These are phyloP conservation scores for Bactericera cockerelli DNA, from an alignment of 1,140 invertebrate species.

Conservation along the genomic window DNA sequence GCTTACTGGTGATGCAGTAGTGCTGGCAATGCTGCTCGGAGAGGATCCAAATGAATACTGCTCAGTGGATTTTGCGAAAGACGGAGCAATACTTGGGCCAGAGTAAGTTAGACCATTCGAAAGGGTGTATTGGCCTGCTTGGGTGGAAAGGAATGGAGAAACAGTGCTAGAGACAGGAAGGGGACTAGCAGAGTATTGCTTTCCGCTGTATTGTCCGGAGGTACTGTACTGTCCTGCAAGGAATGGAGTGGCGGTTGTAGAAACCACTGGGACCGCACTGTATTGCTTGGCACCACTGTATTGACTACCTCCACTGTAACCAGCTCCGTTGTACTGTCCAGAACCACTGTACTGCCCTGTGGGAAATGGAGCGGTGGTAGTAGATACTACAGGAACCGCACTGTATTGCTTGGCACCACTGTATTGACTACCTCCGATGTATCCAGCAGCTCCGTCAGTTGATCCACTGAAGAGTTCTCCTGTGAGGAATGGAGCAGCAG, in stretches of 20 bases:
- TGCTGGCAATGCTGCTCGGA: background rate
- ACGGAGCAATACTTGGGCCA: background rate
- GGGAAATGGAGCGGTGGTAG: background rate
- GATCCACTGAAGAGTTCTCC: background rate
- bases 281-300: background rate
- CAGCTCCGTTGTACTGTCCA: conserved; percentile 30
- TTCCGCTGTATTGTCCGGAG: background rate
- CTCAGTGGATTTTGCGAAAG: background rate
- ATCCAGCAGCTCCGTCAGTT: conserved; percentile 23
- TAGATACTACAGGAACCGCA: background rate
- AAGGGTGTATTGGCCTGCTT: conserved; percentile 5
- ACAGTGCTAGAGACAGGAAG: background rate
- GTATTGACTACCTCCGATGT: conserved; percentile 23
- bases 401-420: background rate
- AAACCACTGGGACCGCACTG: background rate
- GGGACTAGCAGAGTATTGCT: background rate
- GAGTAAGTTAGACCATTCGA: background rate
- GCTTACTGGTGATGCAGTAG: background rate
- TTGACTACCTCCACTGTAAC: conserved; percentile 27
- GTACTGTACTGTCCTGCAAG: background rate
- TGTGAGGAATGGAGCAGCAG: background rate
- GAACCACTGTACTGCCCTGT: background rate
- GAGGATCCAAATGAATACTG: background rate
- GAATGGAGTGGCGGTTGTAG: background rate
- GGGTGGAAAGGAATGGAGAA: background rate